phyloP scores from a whole-genome alignment of 2,797 vertebrate genomes.

The Tapirus indicus region DNA sequence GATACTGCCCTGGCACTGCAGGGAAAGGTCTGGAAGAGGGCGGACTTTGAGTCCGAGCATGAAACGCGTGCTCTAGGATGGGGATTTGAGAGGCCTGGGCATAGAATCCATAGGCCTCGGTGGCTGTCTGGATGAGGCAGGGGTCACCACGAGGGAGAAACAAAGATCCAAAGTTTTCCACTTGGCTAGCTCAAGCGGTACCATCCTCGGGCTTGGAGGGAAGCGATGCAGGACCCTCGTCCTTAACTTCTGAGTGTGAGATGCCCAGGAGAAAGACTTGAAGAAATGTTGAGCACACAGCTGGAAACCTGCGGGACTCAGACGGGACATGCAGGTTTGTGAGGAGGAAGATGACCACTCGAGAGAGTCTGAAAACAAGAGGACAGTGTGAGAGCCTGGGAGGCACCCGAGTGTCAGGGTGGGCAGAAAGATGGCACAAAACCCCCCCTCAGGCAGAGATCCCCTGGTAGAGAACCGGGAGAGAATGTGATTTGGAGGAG shows the following conservation, averaged over 20 bases:
- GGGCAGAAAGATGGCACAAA: background rate
- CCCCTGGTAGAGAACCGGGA: background rate
- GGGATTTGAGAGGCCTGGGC: background rate
- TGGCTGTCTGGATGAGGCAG: background rate
- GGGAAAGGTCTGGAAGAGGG: background rate
- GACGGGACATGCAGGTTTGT: background rate
- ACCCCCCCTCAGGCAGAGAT: background rate
- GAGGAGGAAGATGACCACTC: background rate
- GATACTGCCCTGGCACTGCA: background rate
- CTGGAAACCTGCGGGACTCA: background rate
- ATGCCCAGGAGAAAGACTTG: rapidly evolving
- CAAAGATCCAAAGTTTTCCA: background rate
- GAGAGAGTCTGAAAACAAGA: background rate
- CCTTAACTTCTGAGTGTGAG: background rate
- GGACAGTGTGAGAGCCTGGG: background rate
- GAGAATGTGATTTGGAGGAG: background rate
- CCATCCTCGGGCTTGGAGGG: background rate
- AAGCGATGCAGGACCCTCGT: rapidly evolving
- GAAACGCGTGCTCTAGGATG: rapidly evolving
- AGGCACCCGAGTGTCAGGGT: too few relatives aligned
- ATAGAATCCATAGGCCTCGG: background rate
- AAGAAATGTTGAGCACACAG: background rate
- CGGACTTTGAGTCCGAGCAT: background rate
- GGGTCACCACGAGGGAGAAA: background rate
- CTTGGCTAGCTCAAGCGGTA: background rate